These are phyloP conservation scores for Crax fasciolata DNA, from an alignment of 2,797 vertebrate species.

Conservation along the genomic window DNA sequence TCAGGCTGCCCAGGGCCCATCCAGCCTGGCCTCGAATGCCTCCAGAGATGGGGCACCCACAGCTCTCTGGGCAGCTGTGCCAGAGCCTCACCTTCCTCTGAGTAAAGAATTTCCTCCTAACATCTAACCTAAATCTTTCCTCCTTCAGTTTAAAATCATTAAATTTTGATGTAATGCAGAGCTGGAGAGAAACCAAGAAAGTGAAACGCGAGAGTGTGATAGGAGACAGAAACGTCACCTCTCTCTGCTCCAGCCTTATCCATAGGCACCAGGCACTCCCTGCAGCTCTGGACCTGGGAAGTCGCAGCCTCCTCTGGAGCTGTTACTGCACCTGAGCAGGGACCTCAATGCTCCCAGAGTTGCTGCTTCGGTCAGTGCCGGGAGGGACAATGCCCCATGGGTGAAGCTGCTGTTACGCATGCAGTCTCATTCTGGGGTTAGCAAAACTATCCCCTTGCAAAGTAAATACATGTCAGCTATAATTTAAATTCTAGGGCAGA, in stretches of 20 bases:
- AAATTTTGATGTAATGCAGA: not conserved
- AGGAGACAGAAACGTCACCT: not conserved
- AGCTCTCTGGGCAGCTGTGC: not conserved
- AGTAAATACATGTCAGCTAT: not conserved
- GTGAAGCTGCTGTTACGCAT: not conserved
- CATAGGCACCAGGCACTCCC: not conserved
- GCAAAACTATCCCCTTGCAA: not conserved
- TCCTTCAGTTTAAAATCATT: too few relatives aligned
- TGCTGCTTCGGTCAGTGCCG: rapidly evolving
- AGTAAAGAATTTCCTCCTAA: not conserved
- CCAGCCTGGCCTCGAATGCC: not conserved
- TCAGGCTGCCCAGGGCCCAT: not conserved
- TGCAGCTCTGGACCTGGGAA: not conserved
- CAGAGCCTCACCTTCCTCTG: not conserved
- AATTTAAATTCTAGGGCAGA: not conserved
- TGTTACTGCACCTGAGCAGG: not conserved
- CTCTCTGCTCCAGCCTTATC: not conserved
- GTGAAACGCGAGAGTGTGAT: not conserved
- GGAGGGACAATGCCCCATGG: not conserved
- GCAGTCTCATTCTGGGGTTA: not conserved
- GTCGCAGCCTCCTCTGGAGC: not conserved
- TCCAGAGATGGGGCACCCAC: not conserved
- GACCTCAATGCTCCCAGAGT: rapidly evolving
- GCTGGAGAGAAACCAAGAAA: not conserved
- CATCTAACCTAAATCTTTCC: not conserved